These are phyloP conservation scores for Drosophila tropicalis DNA, from an alignment of 1,140 invertebrate species.

Conservation along the genomic window DNA sequence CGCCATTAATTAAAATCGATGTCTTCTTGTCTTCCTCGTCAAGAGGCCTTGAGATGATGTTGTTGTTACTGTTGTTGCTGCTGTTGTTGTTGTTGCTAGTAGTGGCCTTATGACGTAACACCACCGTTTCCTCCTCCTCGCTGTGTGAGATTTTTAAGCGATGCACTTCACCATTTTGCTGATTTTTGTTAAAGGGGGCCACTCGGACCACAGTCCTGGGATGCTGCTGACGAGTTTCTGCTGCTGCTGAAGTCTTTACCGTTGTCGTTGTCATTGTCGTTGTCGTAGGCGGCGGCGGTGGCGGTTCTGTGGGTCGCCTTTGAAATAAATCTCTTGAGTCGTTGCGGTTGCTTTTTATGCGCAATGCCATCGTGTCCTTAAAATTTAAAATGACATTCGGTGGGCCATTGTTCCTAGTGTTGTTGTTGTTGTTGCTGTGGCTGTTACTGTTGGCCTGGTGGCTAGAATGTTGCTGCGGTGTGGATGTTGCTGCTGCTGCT, in stretches of 20 bases:
- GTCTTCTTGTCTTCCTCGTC: slow-evolving; percentile 85
- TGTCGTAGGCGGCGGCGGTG: slow-evolving; percentile 78
- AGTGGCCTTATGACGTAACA: slow-evolving; percentile 39
- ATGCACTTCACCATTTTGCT: slow-evolving; percentile 82
- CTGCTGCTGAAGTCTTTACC: slow-evolving; percentile 7
- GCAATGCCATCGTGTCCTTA: slow-evolving; percentile 91
- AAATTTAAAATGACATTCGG: slow-evolving; percentile 84
- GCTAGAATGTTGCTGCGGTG: background rate
- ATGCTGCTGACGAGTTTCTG: slow-evolving; percentile 21
- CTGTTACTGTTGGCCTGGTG: slow-evolving; percentile 31
- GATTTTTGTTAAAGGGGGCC: slow-evolving; percentile 74
- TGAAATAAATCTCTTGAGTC: slow-evolving; percentile 86
- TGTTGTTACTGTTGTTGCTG: background rate
- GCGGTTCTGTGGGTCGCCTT: slow-evolving; percentile 80
- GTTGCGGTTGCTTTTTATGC: slow-evolving; percentile 86
- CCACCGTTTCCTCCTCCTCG: slow-evolving; percentile 47
- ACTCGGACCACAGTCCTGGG: slow-evolving; percentile 76
- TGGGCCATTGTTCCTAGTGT: slow-evolving; percentile 33
- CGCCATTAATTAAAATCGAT: slow-evolving; percentile 90
- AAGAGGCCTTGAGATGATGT: slow-evolving; percentile 7
- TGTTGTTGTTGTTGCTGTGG: slow-evolving; percentile 19
- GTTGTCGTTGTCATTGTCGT: slow-evolving; percentile 1
- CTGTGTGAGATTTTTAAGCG: slow-evolving; percentile 85
- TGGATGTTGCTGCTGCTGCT: slow-evolving; percentile 24
- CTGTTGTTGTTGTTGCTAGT: background rate